phyloP scores from a whole-genome alignment of 2,113 vertebrate species.

The Platanista minor region DNA sequence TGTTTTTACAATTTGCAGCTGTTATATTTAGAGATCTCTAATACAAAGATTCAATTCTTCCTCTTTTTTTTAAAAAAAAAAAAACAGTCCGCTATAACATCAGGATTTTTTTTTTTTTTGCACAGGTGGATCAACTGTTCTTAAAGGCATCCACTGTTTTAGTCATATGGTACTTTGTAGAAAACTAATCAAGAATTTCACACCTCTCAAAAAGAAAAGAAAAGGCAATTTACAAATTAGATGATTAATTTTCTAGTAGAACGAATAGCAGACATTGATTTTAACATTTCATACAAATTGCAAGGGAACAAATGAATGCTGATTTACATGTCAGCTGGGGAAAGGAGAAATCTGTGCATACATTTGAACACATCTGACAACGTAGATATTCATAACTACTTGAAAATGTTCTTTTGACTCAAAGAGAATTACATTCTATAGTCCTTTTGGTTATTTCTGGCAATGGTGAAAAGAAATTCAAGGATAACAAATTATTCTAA shows the following conservation, averaged over 20 bases:
- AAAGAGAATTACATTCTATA: background rate
- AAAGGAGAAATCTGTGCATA: background rate
- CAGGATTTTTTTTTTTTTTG: background rate
- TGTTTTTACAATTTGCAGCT: background rate
- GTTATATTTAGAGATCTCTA: background rate
- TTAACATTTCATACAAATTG: background rate
- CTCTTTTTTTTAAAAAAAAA: background rate
- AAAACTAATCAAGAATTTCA: background rate
- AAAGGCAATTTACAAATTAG: background rate
- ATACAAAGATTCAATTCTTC: background rate
- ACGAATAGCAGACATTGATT: background rate
- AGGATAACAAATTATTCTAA: background rate
- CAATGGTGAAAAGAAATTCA: background rate
- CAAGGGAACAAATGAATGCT: background rate
- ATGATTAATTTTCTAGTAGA: background rate
- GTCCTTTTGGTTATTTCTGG: background rate
- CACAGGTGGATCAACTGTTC: background rate
- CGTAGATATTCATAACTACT: background rate
- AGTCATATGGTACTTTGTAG: background rate
- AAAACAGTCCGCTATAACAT: background rate
- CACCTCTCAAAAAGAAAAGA: background rate
- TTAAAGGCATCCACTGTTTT: background rate
- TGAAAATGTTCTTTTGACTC: background rate
- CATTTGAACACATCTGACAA: background rate
- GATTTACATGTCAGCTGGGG: background rate